Evolutionary conservation across 2,888 invertebrate species (phyloP), one percentile per base, ranked within the genome.

Genomic region (Heliconius cydno): DNA sequence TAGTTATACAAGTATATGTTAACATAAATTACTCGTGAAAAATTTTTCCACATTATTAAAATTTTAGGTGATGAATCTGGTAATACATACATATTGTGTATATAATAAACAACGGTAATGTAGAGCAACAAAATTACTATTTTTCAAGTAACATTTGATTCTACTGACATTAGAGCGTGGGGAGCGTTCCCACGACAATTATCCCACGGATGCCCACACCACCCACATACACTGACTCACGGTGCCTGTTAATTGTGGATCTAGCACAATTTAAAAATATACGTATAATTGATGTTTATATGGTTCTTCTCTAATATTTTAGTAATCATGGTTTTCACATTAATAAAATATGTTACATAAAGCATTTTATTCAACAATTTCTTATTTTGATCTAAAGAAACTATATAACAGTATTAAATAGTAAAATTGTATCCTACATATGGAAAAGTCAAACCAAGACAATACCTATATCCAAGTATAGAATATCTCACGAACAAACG

Each of bases 151-250:
- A 38, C n/a, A 13, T 41, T 38, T 38, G 10, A 41, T 25, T 41
- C 9, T 57, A 57, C 22, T 41, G 25, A 68, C 7, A 41, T 41
- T 1, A 41, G 10, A n/a, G 85, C 84, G 86, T 80, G 80, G 82
- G 83, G 85, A 80, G 82, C 86, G 89, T 94, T 94, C 94, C 91
- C 94, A 94, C 94, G 94, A 90, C 90, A 92, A 94, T 94, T 93
- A 93, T 90, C 89, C 89, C 90, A 90, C 90, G 88, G 88, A 83
- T 86, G 86, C 88, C 86, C 85, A 86, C 87, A 79, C 81, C 82
- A 82, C 83, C 84, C 82, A 81, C 83, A 82, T 85, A 87, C 83
- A 78, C 79, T 87, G 86, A 87, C 86, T 87, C 86, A 85, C 57
- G 63, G 75, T 75, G 78, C 77, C 79, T 65, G 79, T 80, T 65